Evolutionary conservation across 37 sponge, comb jelly and placozoan genomes (phyloP), one percentile per base, ranked within the genome.

Genomic region (Ianthella basta): DNA sequence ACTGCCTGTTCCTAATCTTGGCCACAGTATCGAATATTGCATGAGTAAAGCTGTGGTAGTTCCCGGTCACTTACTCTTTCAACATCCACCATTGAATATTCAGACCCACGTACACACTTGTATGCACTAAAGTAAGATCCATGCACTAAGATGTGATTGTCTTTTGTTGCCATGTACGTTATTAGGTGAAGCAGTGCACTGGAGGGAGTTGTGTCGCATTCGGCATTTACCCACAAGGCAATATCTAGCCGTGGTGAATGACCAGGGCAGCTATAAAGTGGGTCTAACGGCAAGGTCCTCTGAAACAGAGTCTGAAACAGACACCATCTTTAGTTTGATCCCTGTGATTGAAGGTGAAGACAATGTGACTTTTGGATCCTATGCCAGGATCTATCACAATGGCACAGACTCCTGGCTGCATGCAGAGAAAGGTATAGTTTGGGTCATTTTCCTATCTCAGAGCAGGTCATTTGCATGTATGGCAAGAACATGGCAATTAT

Each of bases 171-270:
- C n/a, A n/a, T n/a, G n/a, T n/a, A n/a, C n/a, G n/a, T n/a, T n/a
- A n/a, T 44, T 13, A 86, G 90, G 90, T 34, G 74, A 80, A n/a
- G 57, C 80, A 19, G n/a, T 90, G 32, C 37, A 82, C 30, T 92
- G 89, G 89, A 89, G 74, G 16, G 89, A 92, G 54, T 61, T 74
- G 18, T 86, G 87, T 59, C 36, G 93, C 6, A 60, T 92, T 6
- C 81, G 56, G 38, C 93, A 92, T 55, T 61, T 92, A 27, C 54
- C 69, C 12, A 92, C 93, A 27, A 63, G 87, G 16, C 75, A 78
- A 68, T 92, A 92, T 55, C 83, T 92, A 20, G 56, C 82, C 19
- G 70, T 91, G 18, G 65, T 72, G 0, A 84, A 74, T 0, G 67
- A 1, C 20, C 55, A 72, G 21, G 55, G 56, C 24, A n/a, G 35